phyloP scores from a whole-genome alignment of 2,113 vertebrate genomes.

The Gymnocephalus cernua region DNA sequence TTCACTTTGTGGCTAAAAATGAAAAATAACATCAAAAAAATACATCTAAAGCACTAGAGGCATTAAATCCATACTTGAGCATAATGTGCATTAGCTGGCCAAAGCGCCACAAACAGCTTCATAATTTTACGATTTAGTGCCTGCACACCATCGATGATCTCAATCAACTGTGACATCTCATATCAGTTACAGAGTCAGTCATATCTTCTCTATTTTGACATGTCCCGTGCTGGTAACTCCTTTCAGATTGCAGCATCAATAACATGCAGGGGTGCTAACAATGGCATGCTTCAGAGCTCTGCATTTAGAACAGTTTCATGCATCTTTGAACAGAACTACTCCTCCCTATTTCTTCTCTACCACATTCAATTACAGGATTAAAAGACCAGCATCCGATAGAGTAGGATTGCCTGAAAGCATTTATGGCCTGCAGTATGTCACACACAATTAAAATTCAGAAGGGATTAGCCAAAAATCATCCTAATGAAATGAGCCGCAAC shows the following conservation, averaged over 20 bases:
- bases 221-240: background rate
- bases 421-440: background rate
- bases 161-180: background rate
- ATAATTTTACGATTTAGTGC: background rate
- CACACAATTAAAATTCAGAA: background rate
- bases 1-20: background rate
- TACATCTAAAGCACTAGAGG: background rate
- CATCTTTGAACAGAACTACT: background rate
- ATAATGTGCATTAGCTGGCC: background rate
- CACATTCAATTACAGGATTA: slow-evolving; percentile 9
- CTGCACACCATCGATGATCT: background rate
- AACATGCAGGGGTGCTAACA: background rate
- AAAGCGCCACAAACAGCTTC: slow-evolving; percentile 4
- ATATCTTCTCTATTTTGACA: background rate
- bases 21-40: background rate
- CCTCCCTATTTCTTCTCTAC: background rate
- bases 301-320: background rate
- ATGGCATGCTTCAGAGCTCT: background rate
- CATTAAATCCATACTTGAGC: background rate
- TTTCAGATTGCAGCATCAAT: background rate
- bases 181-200: background rate
- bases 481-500: background rate
- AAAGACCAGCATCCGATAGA: background rate
- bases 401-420: background rate
- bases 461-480: background rate